A percentile compares a stretch with the other conserved stretches of the same genome.
phyloP scores from a whole-genome alignment of 2,888 invertebrate species.

The Acleris literana region DNA sequence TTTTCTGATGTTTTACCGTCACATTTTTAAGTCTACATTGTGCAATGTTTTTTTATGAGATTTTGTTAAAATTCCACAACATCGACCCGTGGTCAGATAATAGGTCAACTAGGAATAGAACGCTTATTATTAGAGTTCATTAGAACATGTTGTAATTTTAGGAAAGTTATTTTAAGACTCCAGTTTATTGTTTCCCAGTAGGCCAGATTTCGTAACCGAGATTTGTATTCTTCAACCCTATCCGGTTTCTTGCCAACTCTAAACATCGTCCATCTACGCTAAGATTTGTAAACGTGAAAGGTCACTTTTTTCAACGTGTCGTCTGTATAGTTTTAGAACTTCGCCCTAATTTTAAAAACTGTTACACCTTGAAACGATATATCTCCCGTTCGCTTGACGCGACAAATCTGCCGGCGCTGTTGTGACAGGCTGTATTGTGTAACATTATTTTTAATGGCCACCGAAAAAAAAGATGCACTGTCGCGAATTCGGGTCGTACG shows the following conservation, averaged over 20 bases:
- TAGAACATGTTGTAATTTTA: conserved; percentile 62
- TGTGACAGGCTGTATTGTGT: conserved; percentile 73
- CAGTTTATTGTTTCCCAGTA: conserved; percentile 23
- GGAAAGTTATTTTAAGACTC: conserved; percentile 49
- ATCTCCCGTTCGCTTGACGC: conserved; percentile 64
- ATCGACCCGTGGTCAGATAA: conserved; percentile 63
- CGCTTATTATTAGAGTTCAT: conserved; percentile 68
- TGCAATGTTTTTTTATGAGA: conserved; percentile 66
- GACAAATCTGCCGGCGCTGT: conserved; percentile 61
- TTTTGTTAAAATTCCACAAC: conserved; percentile 62
- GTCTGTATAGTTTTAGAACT: conserved; percentile 40
- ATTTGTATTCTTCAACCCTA: conserved; percentile 10
- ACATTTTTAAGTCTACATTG: conserved; percentile 54
- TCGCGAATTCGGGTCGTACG: conserved; percentile 74
- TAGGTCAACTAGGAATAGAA: conserved; percentile 74
- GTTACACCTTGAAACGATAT: conserved; percentile 60
- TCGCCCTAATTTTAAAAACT: conserved; percentile 45
- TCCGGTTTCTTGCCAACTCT: conserved; percentile 19
- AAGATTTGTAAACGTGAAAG: conserved; percentile 10
- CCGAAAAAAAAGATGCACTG: conserved; percentile 67
- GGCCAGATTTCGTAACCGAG: conserved; percentile 26
- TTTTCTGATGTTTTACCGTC: conserved; percentile 47
- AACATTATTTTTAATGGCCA: conserved; percentile 69
- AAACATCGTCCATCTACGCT: neutral
- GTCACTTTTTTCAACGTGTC: conserved; percentile 20